Base-by-base conservation (phyloP, 92 coral and sea anemone species). In the Heteractis magnifica region DNA sequence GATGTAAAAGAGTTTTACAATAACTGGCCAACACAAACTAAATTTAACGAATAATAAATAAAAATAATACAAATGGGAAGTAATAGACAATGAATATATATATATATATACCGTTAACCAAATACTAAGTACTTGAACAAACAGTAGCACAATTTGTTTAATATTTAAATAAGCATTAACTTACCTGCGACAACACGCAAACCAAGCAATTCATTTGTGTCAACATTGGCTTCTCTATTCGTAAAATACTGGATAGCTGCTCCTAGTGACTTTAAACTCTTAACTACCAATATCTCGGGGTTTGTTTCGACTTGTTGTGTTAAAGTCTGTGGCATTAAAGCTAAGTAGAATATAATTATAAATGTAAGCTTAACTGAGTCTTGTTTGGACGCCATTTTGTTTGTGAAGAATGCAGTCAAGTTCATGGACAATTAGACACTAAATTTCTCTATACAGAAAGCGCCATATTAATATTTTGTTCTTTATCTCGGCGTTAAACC, bases 251-350 rank as follows among this genome's bases (percentile, higher is more conserved):
- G 44, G 12, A 85, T 12, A 7, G 65, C 65, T 53, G 56, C 48
- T 14, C 56, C 60, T 60, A 85, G 8, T 8, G 88, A 79, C 50
- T 55, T 59, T 52, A 85, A 49, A 14, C 65, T 52, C 41, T 59
- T 77, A 20, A 65, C 78, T 8, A 85, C 78, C 51, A 85, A 71
- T 9, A 85, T 52, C 23, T 78, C 88, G 12, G 88, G 83, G 26
- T 85, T 56, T 21, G 88, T 65, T n/a, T 85, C 88, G 4, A 85
- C 79, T 78, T 78, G 83, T 56, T 85, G 88, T 23, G 83, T 15
- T 15, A 74, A 56, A 34, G 84, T 12, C 13, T 76, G 58, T 6
- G 56, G 59, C 18, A 76, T 50, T 5, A 76, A 18, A 20, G 34
- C 44, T 8, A 76, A 8, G 34, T 50, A 52, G 0, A 76, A 49